These are phyloP conservation scores for Eulemur rubriventer DNA, from an alignment of 2,797 vertebrate genomes.

Conservation along the genomic window DNA sequence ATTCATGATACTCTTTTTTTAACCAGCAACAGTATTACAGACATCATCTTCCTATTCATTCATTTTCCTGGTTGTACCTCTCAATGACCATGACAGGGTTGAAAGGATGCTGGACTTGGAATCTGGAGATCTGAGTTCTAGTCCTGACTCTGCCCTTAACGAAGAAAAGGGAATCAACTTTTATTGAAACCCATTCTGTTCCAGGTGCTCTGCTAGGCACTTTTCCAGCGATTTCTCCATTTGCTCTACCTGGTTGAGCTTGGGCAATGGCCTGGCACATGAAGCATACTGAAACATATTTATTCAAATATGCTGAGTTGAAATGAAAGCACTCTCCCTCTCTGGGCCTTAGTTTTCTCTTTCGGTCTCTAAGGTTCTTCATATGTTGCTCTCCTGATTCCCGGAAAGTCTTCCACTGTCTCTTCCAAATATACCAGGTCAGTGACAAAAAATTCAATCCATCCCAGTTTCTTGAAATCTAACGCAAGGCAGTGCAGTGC, in stretches of 20 bases:
- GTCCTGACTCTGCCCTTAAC: neutral
- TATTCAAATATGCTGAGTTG: neutral
- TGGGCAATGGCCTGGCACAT: neutral
- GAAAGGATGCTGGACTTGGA: neutral
- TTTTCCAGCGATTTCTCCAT: neutral
- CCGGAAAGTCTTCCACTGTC: neutral
- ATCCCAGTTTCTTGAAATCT: neutral
- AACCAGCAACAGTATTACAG: neutral
- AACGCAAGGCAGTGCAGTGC: neutral
- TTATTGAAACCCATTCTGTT: neutral
- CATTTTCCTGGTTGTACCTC: neutral
- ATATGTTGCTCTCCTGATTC: neutral
- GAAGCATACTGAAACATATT: neutral
- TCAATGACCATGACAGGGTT: neutral
- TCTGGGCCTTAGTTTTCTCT: neutral
- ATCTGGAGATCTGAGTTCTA: neutral
- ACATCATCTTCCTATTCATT: neutral
- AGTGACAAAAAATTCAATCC: neutral
- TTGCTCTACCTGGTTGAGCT: neutral
- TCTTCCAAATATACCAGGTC: neutral
- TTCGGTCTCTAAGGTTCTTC: neutral
- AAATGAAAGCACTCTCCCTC: neutral
- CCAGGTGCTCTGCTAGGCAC: neutral
- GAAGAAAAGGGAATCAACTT: neutral
- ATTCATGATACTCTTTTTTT: neutral